Conservation (phyloP, 1,140 invertebrate genomes). For the Luehdorfia chinensis region DNA sequence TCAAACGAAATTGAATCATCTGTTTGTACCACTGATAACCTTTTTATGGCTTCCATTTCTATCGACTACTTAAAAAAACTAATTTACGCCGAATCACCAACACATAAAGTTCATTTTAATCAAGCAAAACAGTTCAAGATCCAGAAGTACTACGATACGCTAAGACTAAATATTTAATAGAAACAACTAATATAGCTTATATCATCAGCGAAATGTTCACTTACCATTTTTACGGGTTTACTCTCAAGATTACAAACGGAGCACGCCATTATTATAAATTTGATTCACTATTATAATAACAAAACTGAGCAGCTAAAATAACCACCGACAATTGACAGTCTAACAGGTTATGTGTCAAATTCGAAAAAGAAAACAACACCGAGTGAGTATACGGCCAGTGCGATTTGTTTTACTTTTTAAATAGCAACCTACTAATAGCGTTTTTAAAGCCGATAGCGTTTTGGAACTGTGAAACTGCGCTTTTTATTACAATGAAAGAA, state of each 20-base stretch:
- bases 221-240: conserved; percentile 53
- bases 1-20: no score
- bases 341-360: conserved; percentile 8
- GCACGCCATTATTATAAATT: conserved; percentile 45
- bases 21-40: conserved; percentile 9
- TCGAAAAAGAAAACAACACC: conserved; percentile 10
- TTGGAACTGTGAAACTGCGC: neutral
- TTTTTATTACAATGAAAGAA: neutral
- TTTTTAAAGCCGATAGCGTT: neutral
- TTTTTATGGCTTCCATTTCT: no score
- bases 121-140: no score
- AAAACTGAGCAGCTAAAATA: conserved; percentile 1
- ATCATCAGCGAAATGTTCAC: conserved; percentile 24
- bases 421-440: neutral
- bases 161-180: no score
- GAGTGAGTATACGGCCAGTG: neutral
- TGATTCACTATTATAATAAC: conserved; percentile 15
- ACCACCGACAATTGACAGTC: neutral
- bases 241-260: conserved; percentile 35
- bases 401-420: conserved; percentile 10
- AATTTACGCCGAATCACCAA: no score
- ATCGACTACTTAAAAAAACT: no score
- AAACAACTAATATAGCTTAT: no score
- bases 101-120: no score
- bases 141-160: no score